A percentile compares a stretch with the other conserved stretches of the same genome.
Conservation (phyloP, 1,140 invertebrate genomes). For the Temnothorax curvispinosus region DNA sequence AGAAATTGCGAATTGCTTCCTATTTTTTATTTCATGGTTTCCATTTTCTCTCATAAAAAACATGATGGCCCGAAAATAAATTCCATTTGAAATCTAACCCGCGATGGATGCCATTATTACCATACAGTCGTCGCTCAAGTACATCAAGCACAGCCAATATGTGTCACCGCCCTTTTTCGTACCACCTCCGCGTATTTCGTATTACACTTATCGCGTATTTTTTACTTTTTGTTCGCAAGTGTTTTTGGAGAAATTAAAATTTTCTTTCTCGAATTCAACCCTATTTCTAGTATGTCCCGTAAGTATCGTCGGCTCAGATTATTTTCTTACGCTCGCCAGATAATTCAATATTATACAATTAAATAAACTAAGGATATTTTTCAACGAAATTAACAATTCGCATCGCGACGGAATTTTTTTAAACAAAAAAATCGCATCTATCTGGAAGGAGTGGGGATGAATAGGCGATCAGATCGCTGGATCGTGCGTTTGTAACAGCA, state of each 20-base stretch:
- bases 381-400: not conserved
- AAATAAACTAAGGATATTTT: not conserved
- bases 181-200: not conserved
- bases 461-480: not conserved
- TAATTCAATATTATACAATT: not conserved
- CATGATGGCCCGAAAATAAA: slow-evolving; percentile 65
- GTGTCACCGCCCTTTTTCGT: slow-evolving; percentile 6
- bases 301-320: not conserved
- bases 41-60: slow-evolving; percentile 45
- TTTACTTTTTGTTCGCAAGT: not conserved
- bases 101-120: slow-evolving; percentile 66
- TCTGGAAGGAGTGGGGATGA: not conserved
- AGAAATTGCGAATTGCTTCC: slow-evolving; percentile 68
- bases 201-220: not conserved
- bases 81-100: slow-evolving; percentile 68
- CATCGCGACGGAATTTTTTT: slow-evolving; percentile 5
- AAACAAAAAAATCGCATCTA: not conserved
- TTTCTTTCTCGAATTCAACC: not conserved
- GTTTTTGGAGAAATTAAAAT: not conserved
- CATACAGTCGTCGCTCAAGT: slow-evolving; percentile 55
- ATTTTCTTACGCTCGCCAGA: not conserved
- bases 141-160: not conserved
- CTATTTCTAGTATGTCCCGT: not conserved
- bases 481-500: slow-evolving; percentile 57
- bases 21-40: slow-evolving; percentile 31